phyloP scores from a whole-genome alignment of 2,888 invertebrate species.

The Cartodere bifasciata region DNA sequence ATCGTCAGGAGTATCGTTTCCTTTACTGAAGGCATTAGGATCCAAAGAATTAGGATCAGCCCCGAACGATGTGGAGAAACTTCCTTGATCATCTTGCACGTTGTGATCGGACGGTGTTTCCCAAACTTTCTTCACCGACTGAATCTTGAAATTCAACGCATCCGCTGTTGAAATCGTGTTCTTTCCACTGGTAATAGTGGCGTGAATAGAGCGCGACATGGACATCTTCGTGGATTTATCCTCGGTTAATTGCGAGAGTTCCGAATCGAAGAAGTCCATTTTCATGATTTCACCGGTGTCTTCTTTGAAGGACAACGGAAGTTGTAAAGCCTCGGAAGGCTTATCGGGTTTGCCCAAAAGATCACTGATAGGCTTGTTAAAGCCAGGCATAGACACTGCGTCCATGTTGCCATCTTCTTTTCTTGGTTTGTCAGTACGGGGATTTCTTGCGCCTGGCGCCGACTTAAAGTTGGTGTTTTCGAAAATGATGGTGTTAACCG shows the following conservation, averaged over 20 bases:
- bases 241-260: slow-evolving; percentile 61
- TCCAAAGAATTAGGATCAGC: slow-evolving; percentile 34
- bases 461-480: slow-evolving; percentile 85
- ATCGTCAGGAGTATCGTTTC: slow-evolving; percentile 33
- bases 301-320: slow-evolving; percentile 66
- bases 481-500: slow-evolving; percentile 80
- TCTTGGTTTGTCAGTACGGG: slow-evolving; percentile 43
- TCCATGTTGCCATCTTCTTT: slow-evolving; percentile 42
- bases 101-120: slow-evolving; percentile 44
- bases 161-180: slow-evolving; percentile 77
- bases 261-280: slow-evolving; percentile 83
- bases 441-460: slow-evolving; percentile 44
- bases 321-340: slow-evolving; percentile 35
- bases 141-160: slow-evolving; percentile 78
- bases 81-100: slow-evolving; percentile 34
- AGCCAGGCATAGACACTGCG: slow-evolving; percentile 32
- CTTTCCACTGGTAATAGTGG: slow-evolving; percentile 45
- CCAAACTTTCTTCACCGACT: slow-evolving; percentile 86
- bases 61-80: slow-evolving; percentile 34
- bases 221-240: slow-evolving; percentile 48
- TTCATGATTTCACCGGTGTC: slow-evolving; percentile 85
- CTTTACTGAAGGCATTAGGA: slow-evolving; percentile 32
- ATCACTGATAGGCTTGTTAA: slow-evolving; percentile 36
- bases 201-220: slow-evolving; percentile 47
- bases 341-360: slow-evolving; percentile 36